Percentiles rank a stretch among this genome's conserved stretches.
Evolutionary conservation across 2,113 vertebrate species (phyloP).

Genomic region (Trochalopteron elliotii): DNA sequence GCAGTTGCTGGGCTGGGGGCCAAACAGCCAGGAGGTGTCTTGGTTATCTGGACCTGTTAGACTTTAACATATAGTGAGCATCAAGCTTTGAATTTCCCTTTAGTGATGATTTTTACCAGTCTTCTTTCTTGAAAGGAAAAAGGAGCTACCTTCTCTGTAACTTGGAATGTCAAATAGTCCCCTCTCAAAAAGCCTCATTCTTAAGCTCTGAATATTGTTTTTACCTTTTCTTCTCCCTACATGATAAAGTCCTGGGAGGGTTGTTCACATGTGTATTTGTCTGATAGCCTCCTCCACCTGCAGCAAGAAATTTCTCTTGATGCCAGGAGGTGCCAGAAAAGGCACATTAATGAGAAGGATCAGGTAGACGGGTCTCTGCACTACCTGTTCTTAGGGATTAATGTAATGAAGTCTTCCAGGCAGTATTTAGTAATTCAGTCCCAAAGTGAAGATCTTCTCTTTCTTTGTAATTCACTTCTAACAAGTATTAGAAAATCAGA

Average conservation of each 20-base stretch:
- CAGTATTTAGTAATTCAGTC: slow-evolving; percentile 37
- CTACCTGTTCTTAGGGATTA: neutral
- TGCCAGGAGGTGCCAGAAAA: neutral
- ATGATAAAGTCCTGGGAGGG: neutral
- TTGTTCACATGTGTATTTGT: neutral
- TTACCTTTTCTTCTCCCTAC: neutral
- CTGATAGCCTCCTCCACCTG: neutral
- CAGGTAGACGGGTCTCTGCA: neutral
- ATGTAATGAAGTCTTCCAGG: neutral
- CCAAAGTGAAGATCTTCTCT: slow-evolving; percentile 60
- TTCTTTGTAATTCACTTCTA: slow-evolving; percentile 71
- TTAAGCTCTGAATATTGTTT: neutral
- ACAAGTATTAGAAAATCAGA: slow-evolving; percentile 68
- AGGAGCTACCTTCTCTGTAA: neutral
- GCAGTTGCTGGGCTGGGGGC: neutral
- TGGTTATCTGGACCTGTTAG: neutral
- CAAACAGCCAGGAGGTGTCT: neutral
- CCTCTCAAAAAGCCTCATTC: neutral
- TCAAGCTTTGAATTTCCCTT: neutral
- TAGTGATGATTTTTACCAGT: neutral
- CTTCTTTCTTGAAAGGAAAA: neutral
- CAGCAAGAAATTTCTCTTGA: neutral
- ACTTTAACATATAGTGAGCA: neutral
- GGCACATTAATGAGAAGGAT: neutral
- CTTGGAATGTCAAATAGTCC: neutral